Evolutionary conservation across 2,797 vertebrate species (phyloP).

Genomic region (Acipenser transmontanus): DNA sequence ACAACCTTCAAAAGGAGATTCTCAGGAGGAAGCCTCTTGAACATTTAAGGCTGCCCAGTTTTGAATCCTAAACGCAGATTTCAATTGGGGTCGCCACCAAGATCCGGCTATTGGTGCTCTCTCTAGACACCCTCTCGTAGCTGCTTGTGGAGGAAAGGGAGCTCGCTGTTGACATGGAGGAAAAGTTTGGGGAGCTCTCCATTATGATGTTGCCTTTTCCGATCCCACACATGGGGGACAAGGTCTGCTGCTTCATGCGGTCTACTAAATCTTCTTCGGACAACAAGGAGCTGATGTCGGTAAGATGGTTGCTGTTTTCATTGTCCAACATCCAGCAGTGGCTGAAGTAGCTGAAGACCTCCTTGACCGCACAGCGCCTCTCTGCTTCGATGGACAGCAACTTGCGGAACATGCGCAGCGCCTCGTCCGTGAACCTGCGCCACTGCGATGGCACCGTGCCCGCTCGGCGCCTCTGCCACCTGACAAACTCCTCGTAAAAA

Average conservation of each 20-base stretch:
- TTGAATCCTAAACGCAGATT: conserved; percentile 59
- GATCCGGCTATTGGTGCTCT: conserved; percentile 61
- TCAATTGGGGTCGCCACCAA: conserved; percentile 70
- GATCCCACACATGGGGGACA: conserved; percentile 47
- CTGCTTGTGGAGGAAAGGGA: conserved; percentile 66
- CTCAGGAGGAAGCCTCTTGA: too few species aligned
- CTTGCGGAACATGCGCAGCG: conserved; percentile 70
- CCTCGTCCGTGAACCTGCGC: conserved; percentile 71
- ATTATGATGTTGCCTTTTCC: conserved; percentile 44
- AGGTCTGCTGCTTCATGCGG: conserved; percentile 70
- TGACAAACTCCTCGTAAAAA: conserved; percentile 75
- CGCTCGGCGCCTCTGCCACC: conserved; percentile 65
- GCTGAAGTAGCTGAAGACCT: conserved; percentile 69
- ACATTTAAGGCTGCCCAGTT: conserved; percentile 15
- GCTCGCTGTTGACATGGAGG: conserved; percentile 62
- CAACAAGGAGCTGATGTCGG: conserved; percentile 46
- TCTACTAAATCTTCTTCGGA: conserved; percentile 65
- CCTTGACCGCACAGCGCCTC: conserved; percentile 68
- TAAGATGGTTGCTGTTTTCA: conserved; percentile 46
- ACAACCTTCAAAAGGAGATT: too few species aligned
- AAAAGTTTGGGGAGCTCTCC: conserved; percentile 58
- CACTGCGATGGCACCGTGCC: conserved; percentile 67
- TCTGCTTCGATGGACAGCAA: conserved; percentile 68
- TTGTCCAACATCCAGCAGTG: conserved; percentile 71
- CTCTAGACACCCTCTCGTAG: conserved; percentile 63